These are phyloP conservation scores for Cyprinodon variegatus DNA, from an alignment of 2,113 vertebrate species.

Conservation along the genomic window DNA sequence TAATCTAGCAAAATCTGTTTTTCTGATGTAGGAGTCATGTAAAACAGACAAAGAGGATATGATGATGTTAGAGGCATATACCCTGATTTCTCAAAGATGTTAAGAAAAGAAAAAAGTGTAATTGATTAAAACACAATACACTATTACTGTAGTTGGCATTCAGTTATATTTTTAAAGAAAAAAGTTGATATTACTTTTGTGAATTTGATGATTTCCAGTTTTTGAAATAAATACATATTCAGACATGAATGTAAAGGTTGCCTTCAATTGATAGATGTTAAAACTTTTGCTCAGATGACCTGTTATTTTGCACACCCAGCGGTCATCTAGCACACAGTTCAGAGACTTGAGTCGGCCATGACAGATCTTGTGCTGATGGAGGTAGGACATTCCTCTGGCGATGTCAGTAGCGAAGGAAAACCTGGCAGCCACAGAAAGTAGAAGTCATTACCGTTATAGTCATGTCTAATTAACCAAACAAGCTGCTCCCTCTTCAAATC, in stretches of 20 bases:
- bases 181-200: too few species aligned
- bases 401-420: constrained; percentile 88
- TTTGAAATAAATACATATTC: not conserved
- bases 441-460: not conserved
- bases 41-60: too few species aligned
- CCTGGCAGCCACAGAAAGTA: constrained; percentile 50
- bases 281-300: constrained; percentile 38
- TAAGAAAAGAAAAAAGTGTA: too few species aligned
- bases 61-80: too few species aligned
- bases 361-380: constrained; percentile 84
- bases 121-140: not conserved
- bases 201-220: not conserved
- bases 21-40: too few species aligned
- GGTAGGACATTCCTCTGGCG: constrained; percentile 84
- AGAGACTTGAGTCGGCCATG: constrained; percentile 82
- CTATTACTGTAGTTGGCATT: not conserved
- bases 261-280: not conserved
- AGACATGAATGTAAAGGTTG: not conserved
- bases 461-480: not conserved
- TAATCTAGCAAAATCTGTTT: not conserved
- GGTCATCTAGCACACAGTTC: constrained; percentile 86
- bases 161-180: too few species aligned
- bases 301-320: constrained; percentile 89
- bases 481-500: not conserved
- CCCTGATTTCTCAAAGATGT: too few species aligned